Base-by-base conservation (phyloP, 2,113 vertebrate genomes). In the Pipa parva region DNA sequence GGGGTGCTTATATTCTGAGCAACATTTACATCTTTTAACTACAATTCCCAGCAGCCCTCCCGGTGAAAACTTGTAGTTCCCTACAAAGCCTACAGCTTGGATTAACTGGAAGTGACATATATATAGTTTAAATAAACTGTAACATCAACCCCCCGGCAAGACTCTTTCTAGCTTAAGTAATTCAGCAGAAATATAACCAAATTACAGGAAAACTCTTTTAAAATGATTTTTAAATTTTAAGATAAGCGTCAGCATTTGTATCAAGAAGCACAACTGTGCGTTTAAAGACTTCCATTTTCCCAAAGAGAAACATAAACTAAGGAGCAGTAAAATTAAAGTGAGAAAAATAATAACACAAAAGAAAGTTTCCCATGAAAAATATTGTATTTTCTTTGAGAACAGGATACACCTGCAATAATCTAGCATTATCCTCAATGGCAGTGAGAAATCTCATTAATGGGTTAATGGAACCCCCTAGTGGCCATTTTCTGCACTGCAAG, bases 391-490 rank as follows among this genome's bases (percentile, higher is more conserved):
- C 77, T 81, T 78, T 71, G 74, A 82, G 81, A 79, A 84, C 81
- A 82, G 81, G 77, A 85, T 78, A 79, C 86, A 87, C 86, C 83
- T 87, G 86, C 81, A 72, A 63, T 49, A 49, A 51, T 22, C 17
- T 11, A 18, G 49, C 22, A 26, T 49, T 28, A 57, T 50, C 31
- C 20, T 13, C 24, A 57, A 39, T n/a, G 45, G 25, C 39, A 36
- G 56, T 58, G 61, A 63, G 74, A 13, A 64, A 48, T 62, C 63
- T 54, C 59, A 80, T 82, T 79, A 67, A 72, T 79, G 66, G 60
- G 68, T 73, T 65, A 59, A 79, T 71, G 63, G 75, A 71, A 46
- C 84, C 83, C 86, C 79, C 87, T 88, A 80, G 78, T 77, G 88
- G 78, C 71, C 56, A 52, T 2, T 15, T 1, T 5, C 0, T 45